Conservation (phyloP, 2,888 invertebrate genomes). For the Plusia festucae region DNA sequence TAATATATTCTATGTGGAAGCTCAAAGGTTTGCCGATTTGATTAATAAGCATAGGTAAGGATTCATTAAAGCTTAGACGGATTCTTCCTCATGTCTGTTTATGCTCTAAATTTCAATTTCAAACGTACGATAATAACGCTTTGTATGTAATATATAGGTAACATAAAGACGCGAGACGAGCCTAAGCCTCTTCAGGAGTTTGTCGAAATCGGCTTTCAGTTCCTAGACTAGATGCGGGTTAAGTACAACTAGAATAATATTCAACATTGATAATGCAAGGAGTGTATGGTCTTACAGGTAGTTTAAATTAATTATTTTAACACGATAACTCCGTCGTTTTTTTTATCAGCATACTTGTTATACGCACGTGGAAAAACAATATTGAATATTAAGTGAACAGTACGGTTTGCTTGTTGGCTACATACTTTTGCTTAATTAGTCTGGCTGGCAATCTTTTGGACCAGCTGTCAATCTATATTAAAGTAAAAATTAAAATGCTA, state of each 20-base stretch:
- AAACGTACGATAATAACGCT: not conserved
- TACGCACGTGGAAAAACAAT: too few species aligned
- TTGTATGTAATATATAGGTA: not conserved
- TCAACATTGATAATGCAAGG: not conserved
- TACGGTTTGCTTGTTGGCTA: too few species aligned
- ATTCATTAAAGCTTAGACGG: not conserved
- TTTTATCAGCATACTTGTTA: too few species aligned
- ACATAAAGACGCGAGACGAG: not conserved
- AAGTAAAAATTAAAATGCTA: too few species aligned
- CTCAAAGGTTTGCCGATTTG: not conserved
- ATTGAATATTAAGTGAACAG: too few species aligned
- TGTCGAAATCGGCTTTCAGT: conserved; percentile 5
- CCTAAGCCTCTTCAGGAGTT: not conserved
- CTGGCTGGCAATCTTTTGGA: too few species aligned
- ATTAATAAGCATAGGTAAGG: not conserved
- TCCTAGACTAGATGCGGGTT: not conserved
- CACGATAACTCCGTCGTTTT: too few species aligned
- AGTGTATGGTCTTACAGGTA: not conserved
- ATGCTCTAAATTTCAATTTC: not conserved
- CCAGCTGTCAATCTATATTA: too few species aligned
- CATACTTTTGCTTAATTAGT: too few species aligned
- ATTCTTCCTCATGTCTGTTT: not conserved
- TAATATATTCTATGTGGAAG: conserved; percentile 9
- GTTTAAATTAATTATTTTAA: too few species aligned
- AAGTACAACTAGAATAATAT: not conserved